These are phyloP conservation scores for Nymphalis urticae DNA, from an alignment of 2,888 invertebrate species.

Conservation along the genomic window DNA sequence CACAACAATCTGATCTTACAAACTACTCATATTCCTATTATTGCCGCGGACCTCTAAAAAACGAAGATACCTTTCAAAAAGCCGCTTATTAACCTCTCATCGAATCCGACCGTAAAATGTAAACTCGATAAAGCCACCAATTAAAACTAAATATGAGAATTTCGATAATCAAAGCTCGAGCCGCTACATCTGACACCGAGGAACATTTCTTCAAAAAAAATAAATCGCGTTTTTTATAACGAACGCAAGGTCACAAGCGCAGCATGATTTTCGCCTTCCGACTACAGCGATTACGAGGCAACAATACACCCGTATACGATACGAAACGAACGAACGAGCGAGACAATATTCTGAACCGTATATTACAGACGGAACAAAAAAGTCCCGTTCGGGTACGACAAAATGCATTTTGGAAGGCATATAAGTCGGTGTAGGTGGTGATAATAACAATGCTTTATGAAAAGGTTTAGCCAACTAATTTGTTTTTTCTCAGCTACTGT, in stretches of 20 bases:
- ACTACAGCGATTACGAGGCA: constrained; percentile 60
- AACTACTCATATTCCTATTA: constrained; percentile 67
- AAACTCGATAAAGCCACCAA: constrained; percentile 82
- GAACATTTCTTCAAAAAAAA: constrained; percentile 72
- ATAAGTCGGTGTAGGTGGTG: constrained; percentile 73
- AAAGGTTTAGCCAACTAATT: constrained; percentile 82
- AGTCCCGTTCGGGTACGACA: constrained; percentile 50
- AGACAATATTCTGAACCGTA: constrained; percentile 57
- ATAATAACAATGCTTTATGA: constrained; percentile 81
- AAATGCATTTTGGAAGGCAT: constrained; percentile 52
- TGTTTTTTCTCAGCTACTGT: constrained; percentile 81
- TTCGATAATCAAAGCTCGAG: constrained; percentile 79
- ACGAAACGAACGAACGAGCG: constrained; percentile 36
- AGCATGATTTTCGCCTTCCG: constrained; percentile 79
- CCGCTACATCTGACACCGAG: constrained; percentile 80
- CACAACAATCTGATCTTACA: constrained; percentile 39
- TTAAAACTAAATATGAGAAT: constrained; percentile 82
- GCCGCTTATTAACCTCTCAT: constrained; percentile 82
- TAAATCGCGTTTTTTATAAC: constrained; percentile 73
- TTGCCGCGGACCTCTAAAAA: constrained; percentile 74
- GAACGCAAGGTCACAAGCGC: constrained; percentile 74
- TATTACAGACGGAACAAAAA: constrained; percentile 46
- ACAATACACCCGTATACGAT: constrained; percentile 43
- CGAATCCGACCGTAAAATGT: constrained; percentile 81
- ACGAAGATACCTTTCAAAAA: constrained; percentile 77